Evolutionary conservation across 2,888 invertebrate genomes (phyloP), one percentile per base, ranked within the genome.

Genomic region (Mesoligia furuncula): DNA sequence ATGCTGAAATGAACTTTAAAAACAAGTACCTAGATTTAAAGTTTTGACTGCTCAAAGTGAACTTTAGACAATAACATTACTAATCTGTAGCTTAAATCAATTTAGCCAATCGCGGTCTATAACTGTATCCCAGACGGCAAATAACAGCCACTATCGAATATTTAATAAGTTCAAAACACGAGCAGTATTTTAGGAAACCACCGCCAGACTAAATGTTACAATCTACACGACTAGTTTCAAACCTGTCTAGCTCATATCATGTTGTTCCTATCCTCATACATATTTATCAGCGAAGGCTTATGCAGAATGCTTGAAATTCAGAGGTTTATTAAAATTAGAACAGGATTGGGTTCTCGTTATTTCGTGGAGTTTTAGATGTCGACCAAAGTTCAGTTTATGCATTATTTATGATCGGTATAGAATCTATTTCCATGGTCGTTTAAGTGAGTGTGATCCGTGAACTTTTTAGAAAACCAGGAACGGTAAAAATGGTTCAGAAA

Each of bases 271-370:
- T 48, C 27, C 39, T 79, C 75, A 79, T 79, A 48, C 27, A 79
- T 79, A 79, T 80, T 67, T 57, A 80, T 67, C 51, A 39, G 45
- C 2, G 15, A 48, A 17, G 15, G 54, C 54, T 62, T 67, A 80
- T 54, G 54, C 54, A 61, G 27, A 79, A 67, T 15, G 61, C n/a
- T 79, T 54, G 27, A 67, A 67, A 80, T 54, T 80, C 80, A 54
- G 75, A 54, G 51, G 59, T 67, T 79, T 61, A 74, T 80, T 73
- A 79, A 79, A 79, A 75, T 80, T 68, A 57, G 45, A 65, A 57
- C 72, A 64, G 45, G 31, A 31, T 39, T 27, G 15, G 64, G n/a
- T 57, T 45, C 24, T 73, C 20, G 20, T 31, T 39, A 39, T 65
- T 79, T 57, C 65, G n/a, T 15, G 15, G 64, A 24, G 45, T 79